Base-by-base conservation (phyloP, 2,888 invertebrate species). In the Eumacrocentrus americanus region DNA sequence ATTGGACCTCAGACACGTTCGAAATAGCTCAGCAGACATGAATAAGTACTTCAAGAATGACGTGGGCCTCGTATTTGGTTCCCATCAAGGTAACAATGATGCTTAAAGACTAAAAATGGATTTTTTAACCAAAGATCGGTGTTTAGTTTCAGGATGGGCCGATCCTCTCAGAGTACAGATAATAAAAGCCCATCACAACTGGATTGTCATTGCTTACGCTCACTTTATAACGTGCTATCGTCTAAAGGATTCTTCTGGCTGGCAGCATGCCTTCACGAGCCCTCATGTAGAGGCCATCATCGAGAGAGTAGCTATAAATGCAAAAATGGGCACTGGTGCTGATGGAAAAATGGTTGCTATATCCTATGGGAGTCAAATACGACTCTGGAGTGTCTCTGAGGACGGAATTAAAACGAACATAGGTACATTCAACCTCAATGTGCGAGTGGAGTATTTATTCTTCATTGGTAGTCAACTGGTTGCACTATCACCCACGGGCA, bases 391-490 rank as follows among this genome's bases (percentile, higher is more conserved):
- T 60, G 88, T 94, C 22, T 88, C 88, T 6, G 92, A 93, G 72
- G 89, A 89, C 60, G 92, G 91, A 29, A 84, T 85, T 52, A 86
- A 88, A 73, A 86, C 88, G 1, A 91, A 91, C 75, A 87, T 92
- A 64, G 90, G 89, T 40, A 92, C 90, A 54, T 97, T 97, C 76
- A 95, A 95, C 82, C 84, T 97, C 20, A 90, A 92, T 66, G 96
- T 96, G 1, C 87, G 93, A 0, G 95, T 98, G 6, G 98, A 98
- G 77, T 94, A 95, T 81, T 85, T 99, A 56, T 93, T 99, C 78
- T 99, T 98, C 81, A 98, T 98, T 77, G 98, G 98, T 0, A 95
- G 94, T 68, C 98, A 98, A 78, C 82, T 98, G 67, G 98, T 99
- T n/a, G 98, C 98, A 0, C 83, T 98, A 22, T 95, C 95, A 42